Base-by-base conservation (phyloP, 2,888 invertebrate genomes). In the Teinopalpus imperialis region DNA sequence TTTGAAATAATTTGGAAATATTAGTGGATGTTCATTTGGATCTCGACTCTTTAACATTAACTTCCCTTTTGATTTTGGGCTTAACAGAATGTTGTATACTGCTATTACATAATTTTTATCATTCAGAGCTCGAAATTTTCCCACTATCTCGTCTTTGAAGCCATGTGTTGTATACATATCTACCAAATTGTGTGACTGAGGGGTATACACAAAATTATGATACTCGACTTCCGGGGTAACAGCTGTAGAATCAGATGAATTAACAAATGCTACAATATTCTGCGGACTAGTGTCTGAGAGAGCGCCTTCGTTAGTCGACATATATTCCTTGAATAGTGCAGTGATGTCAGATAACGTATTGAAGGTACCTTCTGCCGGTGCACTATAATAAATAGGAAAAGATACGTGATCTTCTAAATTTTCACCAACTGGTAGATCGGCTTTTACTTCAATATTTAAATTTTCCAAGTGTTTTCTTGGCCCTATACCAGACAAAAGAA, bases 1-100 rank as follows among this genome's bases (percentile, higher is more conserved):
- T 0, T 82, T 66, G 23, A 94, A 85, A 66, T 93, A 94, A 56
- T 93, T 93, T 0, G 93, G 86, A 52, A 91, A 32, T 34, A 48
- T 39, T 10, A 75, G 32, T 79, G 74, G 10, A 29, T 7, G 74
- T n/a, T 90, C 89, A 10, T 68, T 56, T 0, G 91, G 91, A 63
- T 92, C 72, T 31, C 40, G 43, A 23, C 49, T 93, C 47, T 88
- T 90, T 2, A 98, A 75, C 44, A 90, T 57, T n/a, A 96, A 74
- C 51, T 78, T 83, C 0, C 95, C 95, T 43, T 85, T 85, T 43
- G 94, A 94, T 51, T 87, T 90, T 0, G 95, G 95, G 42, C 93
- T 79, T 66, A 95, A 70, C 35, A 95, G 53, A 1, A 93, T 75
- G 0, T 91, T 91, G 1, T 90, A 80, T 1, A 91, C 70, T 14